Conservation (phyloP, 2,888 invertebrate species). For the Archips crataeganus region DNA sequence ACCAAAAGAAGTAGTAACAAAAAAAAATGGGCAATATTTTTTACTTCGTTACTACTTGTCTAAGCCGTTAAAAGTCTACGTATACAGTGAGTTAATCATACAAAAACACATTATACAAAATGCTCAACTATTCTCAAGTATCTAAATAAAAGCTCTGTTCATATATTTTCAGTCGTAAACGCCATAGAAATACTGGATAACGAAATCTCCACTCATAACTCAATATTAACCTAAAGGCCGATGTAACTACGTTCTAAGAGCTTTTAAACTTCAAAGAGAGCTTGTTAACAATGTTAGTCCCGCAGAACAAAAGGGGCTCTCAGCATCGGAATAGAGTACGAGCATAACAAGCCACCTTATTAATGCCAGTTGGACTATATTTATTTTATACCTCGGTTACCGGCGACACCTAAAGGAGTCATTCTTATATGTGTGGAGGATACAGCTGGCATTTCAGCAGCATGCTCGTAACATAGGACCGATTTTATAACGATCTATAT, state of each 20-base stretch:
- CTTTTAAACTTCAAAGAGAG: conserved; percentile 36
- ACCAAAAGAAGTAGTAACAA: too few species aligned
- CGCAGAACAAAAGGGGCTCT: conserved; percentile 70
- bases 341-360: conserved; percentile 68
- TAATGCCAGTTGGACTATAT: conserved; percentile 54
- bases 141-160: conserved; percentile 27
- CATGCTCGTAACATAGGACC: background rate
- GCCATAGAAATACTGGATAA: conserved; percentile 35
- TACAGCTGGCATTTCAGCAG: conserved; percentile 2
- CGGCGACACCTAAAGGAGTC: conserved; percentile 14
- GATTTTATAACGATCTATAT: conserved; percentile 32
- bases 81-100: background rate
- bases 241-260: conserved; percentile 17
- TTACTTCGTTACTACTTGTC: too few species aligned
- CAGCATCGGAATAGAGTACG: conserved; percentile 69
- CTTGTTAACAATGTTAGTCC: conserved; percentile 40
- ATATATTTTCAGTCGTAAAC: conserved; percentile 26
- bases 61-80: background rate
- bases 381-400: conserved; percentile 26
- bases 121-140: conserved; percentile 13
- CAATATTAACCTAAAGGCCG: conserved; percentile 25
- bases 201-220: conserved; percentile 36
- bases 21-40: too few species aligned
- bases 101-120: conserved; percentile 12
- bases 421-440: conserved; percentile 31